These are phyloP conservation scores for Dendrocopos noguchii DNA, from an alignment of 2,113 vertebrate species.

Conservation along the genomic window DNA sequence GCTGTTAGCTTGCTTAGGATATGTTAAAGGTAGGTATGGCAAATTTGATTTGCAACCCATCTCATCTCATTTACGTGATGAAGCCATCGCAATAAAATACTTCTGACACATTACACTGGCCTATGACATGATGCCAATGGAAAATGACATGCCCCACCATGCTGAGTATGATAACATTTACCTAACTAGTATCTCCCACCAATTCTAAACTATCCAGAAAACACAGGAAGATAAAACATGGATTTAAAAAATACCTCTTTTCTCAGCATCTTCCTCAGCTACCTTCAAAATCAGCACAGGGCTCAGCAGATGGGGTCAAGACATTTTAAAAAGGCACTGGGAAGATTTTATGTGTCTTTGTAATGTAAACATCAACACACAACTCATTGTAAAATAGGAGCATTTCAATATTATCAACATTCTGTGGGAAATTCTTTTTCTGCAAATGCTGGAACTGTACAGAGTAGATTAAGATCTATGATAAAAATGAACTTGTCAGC, in stretches of 20 bases:
- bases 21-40: conserved; percentile 13
- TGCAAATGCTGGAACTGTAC: neutral
- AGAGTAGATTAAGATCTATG: neutral
- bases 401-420: neutral
- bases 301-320: neutral
- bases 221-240: neutral
- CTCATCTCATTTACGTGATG: neutral
- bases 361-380: neutral
- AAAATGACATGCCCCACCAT: conserved; percentile 39
- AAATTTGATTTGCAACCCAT: conserved; percentile 51
- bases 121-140: conserved; percentile 43
- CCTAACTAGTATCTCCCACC: neutral
- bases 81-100: conserved; percentile 31
- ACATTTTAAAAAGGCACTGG: neutral
- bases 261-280: neutral
- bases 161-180: neutral
- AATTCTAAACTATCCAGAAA: neutral
- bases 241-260: neutral
- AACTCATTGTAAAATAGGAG: neutral
- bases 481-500: conserved; percentile 1
- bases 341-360: neutral
- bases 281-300: neutral
- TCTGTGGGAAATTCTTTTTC: neutral
- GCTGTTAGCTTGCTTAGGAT: neutral
- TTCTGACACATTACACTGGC: conserved; percentile 53